Base-by-base conservation (phyloP, 2,113 vertebrate species). In the Trogon melanurus region DNA sequence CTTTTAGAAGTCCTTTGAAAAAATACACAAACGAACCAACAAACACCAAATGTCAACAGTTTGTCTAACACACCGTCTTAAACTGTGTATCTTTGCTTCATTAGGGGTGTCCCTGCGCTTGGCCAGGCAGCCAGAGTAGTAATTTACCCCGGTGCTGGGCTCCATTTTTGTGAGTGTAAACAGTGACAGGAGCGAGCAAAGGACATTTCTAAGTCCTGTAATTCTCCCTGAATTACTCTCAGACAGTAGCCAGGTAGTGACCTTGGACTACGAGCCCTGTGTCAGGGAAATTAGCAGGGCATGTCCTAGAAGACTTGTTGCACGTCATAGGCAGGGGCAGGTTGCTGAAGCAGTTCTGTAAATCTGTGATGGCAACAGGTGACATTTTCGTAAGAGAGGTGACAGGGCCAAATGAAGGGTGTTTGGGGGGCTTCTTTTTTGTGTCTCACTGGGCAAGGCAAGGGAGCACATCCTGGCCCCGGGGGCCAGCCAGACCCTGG, bases 101-200 rank as follows among this genome's bases (percentile, higher is more conserved):
- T 36, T 45, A 1, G 4, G 7, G 36, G 3, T 36, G 25, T 15
- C 25, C 30, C 9, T 17, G 23, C 3, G 1, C 16, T 71, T 62
- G 44, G 17, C 51, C 27, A 1, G 3, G 15, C 8, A 44, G 8
- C 16, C 34, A n/a, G 21, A 57, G 51, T 6, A 25, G 48, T 6
- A 12, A 4, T 29, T 62, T n/a, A 74, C 22, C 56, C 1, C 2
- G 4, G 8, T 0, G 0, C 10, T 69, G 15, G 25, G 20, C 12
- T 62, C 38, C 1, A 0, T 18, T 71, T 72, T 29, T 4, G 22
- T 3, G 4, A 48, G 27, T 12, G 5, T 60, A 19, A 60, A 29
- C 8, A 34, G 58, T 22, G 30, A 30, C 34, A 69, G 50, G 58
- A 67, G 9, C 2, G 45, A 73, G 45, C 34, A 16, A 25, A 41